These are phyloP conservation scores for Aptenodytes patagonicus DNA, from an alignment of 2,113 vertebrate genomes.

Conservation along the genomic window DNA sequence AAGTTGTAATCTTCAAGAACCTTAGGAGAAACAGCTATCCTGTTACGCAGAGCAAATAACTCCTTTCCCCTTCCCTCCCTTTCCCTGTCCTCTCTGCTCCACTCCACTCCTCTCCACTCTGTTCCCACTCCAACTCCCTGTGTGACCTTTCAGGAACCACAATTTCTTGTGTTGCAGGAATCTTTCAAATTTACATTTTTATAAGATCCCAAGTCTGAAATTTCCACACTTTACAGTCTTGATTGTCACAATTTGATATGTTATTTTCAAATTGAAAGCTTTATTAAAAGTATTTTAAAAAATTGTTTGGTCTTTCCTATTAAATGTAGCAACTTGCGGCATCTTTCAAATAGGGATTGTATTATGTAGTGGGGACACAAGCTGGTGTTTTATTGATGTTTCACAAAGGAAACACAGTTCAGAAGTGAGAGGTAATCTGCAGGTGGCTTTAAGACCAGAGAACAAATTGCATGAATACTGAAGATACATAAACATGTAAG, in stretches of 20 bases:
- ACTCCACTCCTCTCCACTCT: background rate
- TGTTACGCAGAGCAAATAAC: background rate
- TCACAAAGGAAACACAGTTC: background rate
- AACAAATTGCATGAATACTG: background rate
- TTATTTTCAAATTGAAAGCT: background rate
- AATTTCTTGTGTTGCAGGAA: background rate
- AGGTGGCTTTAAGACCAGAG: background rate
- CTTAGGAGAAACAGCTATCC: background rate
- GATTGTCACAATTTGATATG: background rate
- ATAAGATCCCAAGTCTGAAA: background rate
- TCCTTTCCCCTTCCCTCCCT: background rate
- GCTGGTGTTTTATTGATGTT: constrained; percentile 5
- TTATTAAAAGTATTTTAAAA: background rate
- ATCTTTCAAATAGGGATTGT: background rate
- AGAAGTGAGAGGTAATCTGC: background rate
- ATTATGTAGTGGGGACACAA: background rate
- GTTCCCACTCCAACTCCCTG: background rate
- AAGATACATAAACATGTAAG: background rate
- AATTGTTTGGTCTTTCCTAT: background rate
- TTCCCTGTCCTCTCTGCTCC: background rate
- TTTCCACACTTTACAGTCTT: background rate
- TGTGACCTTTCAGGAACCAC: background rate
- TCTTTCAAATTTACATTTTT: background rate
- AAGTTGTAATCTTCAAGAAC: background rate
- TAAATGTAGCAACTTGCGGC: background rate